These are phyloP conservation scores for Encarsia formosa DNA, from an alignment of 2,888 invertebrate species.

Conservation along the genomic window DNA sequence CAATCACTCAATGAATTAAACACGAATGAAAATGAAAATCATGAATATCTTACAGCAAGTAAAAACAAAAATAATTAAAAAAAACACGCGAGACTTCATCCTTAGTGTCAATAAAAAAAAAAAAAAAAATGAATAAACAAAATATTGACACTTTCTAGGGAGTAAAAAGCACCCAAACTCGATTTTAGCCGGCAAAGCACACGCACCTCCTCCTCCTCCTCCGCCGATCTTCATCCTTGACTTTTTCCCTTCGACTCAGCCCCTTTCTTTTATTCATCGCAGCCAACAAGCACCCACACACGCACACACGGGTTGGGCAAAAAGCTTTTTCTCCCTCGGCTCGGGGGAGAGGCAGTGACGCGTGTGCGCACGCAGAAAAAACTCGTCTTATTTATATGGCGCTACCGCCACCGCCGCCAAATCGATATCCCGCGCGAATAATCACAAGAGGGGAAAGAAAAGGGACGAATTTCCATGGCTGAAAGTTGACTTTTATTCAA, in stretches of 20 bases:
- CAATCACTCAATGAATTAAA: too few species aligned
- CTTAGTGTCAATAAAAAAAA: too few species aligned
- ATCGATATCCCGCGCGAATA: slow-evolving; percentile 43
- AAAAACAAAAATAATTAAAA: too few species aligned
- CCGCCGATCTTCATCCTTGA: slow-evolving; percentile 34
- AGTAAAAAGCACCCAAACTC: too few species aligned
- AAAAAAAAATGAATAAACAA: too few species aligned
- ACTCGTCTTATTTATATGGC: slow-evolving; percentile 50
- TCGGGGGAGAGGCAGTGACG: slow-evolving; percentile 42
- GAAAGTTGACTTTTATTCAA: too few species aligned
- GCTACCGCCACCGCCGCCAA: slow-evolving; percentile 32
- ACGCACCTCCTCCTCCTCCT: slow-evolving; percentile 5
- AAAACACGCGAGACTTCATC: too few species aligned
- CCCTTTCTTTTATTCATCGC: slow-evolving; percentile 27
- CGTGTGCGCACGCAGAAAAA: slow-evolving; percentile 49
- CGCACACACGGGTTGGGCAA: slow-evolving; percentile 7
- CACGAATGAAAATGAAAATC: too few species aligned
- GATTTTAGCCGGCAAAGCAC: too few species aligned
- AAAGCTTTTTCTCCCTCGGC: slow-evolving; percentile 24
- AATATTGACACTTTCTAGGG: too few species aligned
- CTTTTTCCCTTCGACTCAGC: slow-evolving; percentile 34
- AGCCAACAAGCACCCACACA: slow-evolving; percentile 22
- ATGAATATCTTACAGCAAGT: too few species aligned
- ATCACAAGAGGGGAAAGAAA: slow-evolving; percentile 5
- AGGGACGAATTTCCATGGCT: background rate